Percentiles rank a stretch among this genome's conserved stretches.
Conservation (phyloP, 2,888 invertebrate genomes). For the Melinaea menophilus region DNA sequence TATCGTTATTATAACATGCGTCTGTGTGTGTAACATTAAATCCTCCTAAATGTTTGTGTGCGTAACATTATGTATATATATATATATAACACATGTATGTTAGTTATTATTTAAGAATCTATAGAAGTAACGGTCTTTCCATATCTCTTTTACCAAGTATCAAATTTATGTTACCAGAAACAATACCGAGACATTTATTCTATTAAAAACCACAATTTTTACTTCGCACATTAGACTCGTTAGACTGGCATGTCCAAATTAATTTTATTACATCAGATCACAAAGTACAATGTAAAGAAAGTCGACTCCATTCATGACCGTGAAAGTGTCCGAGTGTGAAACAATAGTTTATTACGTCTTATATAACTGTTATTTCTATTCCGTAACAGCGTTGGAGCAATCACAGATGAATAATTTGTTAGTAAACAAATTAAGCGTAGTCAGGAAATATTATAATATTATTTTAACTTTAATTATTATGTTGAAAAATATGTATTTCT, state of each 20-base stretch:
- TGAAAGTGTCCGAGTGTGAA: constrained; percentile 56
- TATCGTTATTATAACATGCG: constrained; percentile 10
- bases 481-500: no score
- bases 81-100: no score
- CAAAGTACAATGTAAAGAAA: constrained; percentile 55
- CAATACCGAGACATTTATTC: neutral
- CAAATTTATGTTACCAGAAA: neutral
- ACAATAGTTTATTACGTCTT: constrained; percentile 50
- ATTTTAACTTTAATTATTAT: no score
- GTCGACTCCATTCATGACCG: constrained; percentile 61
- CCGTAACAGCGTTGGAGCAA: constrained; percentile 25
- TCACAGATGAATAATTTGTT: constrained; percentile 15
- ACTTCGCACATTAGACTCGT: constrained; percentile 8
- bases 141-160: neutral
- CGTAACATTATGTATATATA: neutral
- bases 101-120: no score
- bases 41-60: neutral
- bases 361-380: constrained; percentile 15
- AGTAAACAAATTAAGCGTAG: neutral
- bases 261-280: constrained; percentile 22
- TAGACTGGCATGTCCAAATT: constrained; percentile 22
- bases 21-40: neutral
- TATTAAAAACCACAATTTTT: constrained; percentile 1
- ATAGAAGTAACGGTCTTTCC: no score
- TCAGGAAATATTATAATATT: neutral